Evolutionary conservation across 2,797 vertebrate genomes (phyloP).

Genomic region (Psittacula echo): DNA sequence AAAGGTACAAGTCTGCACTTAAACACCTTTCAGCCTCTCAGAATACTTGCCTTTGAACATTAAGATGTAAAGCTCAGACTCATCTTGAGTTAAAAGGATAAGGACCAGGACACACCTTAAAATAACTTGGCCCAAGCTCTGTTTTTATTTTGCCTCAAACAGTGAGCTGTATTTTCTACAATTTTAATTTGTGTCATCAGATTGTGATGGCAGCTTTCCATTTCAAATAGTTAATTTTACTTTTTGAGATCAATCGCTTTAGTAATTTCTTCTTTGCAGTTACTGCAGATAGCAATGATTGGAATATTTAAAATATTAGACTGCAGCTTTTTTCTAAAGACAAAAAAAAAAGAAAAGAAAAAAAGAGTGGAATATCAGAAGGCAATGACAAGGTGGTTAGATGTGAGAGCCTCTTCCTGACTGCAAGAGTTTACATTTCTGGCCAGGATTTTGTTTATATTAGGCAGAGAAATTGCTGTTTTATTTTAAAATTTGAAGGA

Average conservation of each 20-base stretch:
- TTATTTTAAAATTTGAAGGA: neutral
- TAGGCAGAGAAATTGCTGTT: neutral
- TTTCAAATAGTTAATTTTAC: neutral
- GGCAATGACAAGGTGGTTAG: neutral
- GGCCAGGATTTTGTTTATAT: neutral
- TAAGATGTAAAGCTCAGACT: neutral
- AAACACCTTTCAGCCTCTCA: neutral
- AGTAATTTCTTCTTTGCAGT: conserved; percentile 1
- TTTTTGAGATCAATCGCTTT: neutral
- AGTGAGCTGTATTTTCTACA: neutral
- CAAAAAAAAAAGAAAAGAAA: neutral
- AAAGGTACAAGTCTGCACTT: neutral
- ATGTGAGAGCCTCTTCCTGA: neutral
- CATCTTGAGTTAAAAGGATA: neutral
- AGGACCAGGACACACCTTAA: neutral
- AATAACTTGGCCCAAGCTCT: neutral
- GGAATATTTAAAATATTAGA: conserved; percentile 15
- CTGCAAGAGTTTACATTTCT: neutral
- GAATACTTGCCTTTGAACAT: neutral
- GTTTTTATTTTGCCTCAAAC: neutral
- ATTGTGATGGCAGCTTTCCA: neutral
- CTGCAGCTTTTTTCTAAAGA: neutral
- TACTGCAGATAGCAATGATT: neutral
- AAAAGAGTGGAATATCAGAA: neutral
- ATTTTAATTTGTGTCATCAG: neutral